Base-by-base conservation (phyloP, 2,888 invertebrate genomes). In the Cryptocephalus primarius region DNA sequence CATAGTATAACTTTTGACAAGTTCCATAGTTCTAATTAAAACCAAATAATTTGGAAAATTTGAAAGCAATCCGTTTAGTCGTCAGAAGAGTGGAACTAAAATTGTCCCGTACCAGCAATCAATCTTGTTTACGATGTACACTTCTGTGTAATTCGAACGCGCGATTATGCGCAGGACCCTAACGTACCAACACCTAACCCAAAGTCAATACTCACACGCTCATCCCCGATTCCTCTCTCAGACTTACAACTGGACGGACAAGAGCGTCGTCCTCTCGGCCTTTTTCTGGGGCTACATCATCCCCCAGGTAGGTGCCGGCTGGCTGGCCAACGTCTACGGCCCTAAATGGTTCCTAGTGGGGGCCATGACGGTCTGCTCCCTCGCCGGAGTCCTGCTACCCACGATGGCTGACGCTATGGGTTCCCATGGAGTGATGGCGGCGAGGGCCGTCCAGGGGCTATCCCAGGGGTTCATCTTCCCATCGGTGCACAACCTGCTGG, bases 251-350 rank as follows among this genome's bases (percentile, higher is more conserved):
- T 83, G 83, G 83, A 61, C 68, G 10, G 66, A 74, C 47, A 60
- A 69, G 9, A 74, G 76, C 9, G 60, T 80, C 47, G 74, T 86
- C 33, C 68, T 85, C 8, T 85, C 85, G 9, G 83, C 87, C 0
- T 88, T 87, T 67, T 86, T 87, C 67, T 85, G 85, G 85, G 88
- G 88, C 1, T 88, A 88, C 63, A 75, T 85, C 1, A 54, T 83
- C 1, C 80, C 83, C 11, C 88, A 88, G 67, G 67, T 87, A 1
- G 83, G 83, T 0, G 79, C 80, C 0, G 83, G 85, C 0, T 75
- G 82, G 55, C 64, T 92, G 42, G 85, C 88, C 0, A 80, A 82
- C 56, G 73, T 73, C 8, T 80, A 81, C 63, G 91, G 92, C 0
- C 85, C 86, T 0, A 86, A 86, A 63, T 72, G 78, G 48, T 74